A percentile compares a stretch with the other conserved stretches of the same genome.
Conservation (phyloP, 2,888 invertebrate genomes). For the Exocentrus adspersus region DNA sequence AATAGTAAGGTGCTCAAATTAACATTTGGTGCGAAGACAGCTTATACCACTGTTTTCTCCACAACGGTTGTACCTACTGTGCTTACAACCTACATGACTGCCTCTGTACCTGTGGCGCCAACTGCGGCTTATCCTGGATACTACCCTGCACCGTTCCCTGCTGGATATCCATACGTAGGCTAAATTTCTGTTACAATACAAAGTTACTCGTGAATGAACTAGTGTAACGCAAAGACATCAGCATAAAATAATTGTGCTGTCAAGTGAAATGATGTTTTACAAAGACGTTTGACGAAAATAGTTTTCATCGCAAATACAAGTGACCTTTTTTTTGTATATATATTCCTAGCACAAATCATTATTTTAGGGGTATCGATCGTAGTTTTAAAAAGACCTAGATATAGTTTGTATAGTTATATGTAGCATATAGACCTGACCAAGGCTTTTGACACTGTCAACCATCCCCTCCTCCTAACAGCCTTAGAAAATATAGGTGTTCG, state of each 20-base stretch:
- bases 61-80: slow-evolving; percentile 85
- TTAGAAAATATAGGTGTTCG: background rate
- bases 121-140: slow-evolving; percentile 78
- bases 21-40: slow-evolving; percentile 91
- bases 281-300: slow-evolving; percentile 16
- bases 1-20: slow-evolving; percentile 85
- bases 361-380: slow-evolving; percentile 13
- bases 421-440: slow-evolving; percentile 1
- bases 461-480: background rate
- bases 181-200: slow-evolving; percentile 57
- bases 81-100: slow-evolving; percentile 85
- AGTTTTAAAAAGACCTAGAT: slow-evolving; percentile 4
- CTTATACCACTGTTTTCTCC: slow-evolving; percentile 86
- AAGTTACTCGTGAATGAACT: slow-evolving; percentile 13
- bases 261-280: slow-evolving; percentile 16
- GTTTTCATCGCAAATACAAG: slow-evolving; percentile 2
- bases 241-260: slow-evolving; percentile 22
- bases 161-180: slow-evolving; percentile 79
- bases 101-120: slow-evolving; percentile 79
- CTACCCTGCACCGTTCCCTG: slow-evolving; percentile 80
- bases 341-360: slow-evolving; percentile 41
- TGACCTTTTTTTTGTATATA: slow-evolving; percentile 30
- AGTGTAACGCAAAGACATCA: slow-evolving; percentile 5
- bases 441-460: background rate
- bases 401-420: slow-evolving; percentile 31